These are phyloP conservation scores for Brachionus paranguensis DNA, from an alignment of 1,140 invertebrate genomes.

Conservation along the genomic window DNA sequence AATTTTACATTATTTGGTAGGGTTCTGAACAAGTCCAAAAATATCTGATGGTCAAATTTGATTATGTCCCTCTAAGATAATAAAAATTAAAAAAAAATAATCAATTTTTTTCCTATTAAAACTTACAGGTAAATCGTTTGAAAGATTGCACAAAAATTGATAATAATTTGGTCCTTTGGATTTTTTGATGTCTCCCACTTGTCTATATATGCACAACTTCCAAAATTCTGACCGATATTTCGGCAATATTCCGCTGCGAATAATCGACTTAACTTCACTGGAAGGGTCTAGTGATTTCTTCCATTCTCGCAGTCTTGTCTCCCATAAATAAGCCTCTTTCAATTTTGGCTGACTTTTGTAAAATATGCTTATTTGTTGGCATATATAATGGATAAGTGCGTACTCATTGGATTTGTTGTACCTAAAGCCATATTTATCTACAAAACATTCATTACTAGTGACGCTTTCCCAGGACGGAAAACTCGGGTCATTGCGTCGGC, in stretches of 20 bases:
- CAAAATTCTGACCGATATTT: slow-evolving; percentile 55
- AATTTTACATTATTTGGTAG: slow-evolving; percentile 60
- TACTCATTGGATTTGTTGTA: slow-evolving; percentile 54
- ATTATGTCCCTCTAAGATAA: slow-evolving; percentile 46
- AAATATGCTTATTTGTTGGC: slow-evolving; percentile 57
- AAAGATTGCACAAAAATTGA: slow-evolving; percentile 54
- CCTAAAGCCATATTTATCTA: slow-evolving; percentile 59
- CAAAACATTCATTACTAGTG: slow-evolving; percentile 52
- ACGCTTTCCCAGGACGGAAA: slow-evolving; percentile 59
- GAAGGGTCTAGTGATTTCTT: neutral
- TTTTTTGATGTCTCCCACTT: slow-evolving; percentile 54
- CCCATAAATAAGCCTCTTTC: slow-evolving; percentile 48
- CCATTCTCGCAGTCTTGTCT: slow-evolving; percentile 45
- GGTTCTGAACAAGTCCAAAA: slow-evolving; percentile 58
- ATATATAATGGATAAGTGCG: slow-evolving; percentile 59
- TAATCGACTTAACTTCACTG: slow-evolving; percentile 55
- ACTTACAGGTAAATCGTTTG: slow-evolving; percentile 55
- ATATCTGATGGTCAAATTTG: slow-evolving; percentile 58
- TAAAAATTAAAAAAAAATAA: slow-evolving; percentile 43
- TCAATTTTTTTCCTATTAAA: neutral
- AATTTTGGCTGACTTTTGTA: slow-evolving; percentile 50
- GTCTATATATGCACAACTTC: slow-evolving; percentile 55
- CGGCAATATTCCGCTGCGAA: slow-evolving; percentile 57
- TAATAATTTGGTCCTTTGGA: slow-evolving; percentile 59
- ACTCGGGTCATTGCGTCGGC: slow-evolving; percentile 56